These are phyloP conservation scores for Pogonus chalceus DNA, from an alignment of 1,140 invertebrate genomes.

Conservation along the genomic window DNA sequence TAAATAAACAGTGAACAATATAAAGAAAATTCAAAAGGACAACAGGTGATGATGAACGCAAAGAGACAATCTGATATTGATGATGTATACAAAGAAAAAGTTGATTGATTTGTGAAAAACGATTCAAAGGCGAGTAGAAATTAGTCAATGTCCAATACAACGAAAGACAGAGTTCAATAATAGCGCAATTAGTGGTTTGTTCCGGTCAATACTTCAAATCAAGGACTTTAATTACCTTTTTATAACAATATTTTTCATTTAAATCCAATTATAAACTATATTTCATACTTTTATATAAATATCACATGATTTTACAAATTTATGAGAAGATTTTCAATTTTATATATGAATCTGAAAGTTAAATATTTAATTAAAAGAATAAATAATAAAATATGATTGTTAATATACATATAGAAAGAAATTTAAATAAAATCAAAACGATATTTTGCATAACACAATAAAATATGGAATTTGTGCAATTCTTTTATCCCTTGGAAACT, in stretches of 20 bases:
- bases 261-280: not conserved
- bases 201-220: not conserved
- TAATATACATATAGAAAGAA: too few species aligned
- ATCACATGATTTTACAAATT: not conserved
- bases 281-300: not conserved
- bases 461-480: not conserved
- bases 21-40: too few species aligned
- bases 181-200: not conserved
- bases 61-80: not conserved
- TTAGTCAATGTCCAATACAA: not conserved
- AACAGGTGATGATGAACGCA: conserved; percentile 1
- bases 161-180: not conserved
- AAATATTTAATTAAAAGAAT: not conserved
- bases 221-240: not conserved
- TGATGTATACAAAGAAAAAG: not conserved
- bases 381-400: not conserved
- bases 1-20: too few species aligned
- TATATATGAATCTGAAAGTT: not conserved
- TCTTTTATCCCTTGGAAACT: not conserved
- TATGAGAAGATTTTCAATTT: not conserved
- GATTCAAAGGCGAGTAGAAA: not conserved
- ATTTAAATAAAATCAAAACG: too few species aligned
- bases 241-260: not conserved
- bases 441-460: too few species aligned
- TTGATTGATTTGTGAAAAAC: not conserved